A percentile compares a stretch with the other conserved stretches of the same genome.
Conservation (phyloP, 2,888 invertebrate genomes). For the Lasiommata megera region DNA sequence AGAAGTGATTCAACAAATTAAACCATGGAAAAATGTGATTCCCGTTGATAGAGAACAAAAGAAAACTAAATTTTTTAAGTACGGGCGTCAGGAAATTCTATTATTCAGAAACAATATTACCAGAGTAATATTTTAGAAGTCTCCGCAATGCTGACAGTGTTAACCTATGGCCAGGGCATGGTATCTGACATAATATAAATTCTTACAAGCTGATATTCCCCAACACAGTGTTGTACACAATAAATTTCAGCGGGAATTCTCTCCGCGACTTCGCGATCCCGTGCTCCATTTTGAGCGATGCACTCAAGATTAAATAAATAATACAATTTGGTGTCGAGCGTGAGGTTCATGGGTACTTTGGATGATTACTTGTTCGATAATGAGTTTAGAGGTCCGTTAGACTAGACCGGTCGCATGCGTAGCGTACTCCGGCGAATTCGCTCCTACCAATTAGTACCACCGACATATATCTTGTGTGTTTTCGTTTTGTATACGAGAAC, state of each 20-base stretch:
- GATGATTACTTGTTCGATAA: conserved; percentile 64
- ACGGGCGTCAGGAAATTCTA: no score
- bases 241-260: conserved; percentile 7
- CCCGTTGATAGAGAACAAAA: neutral
- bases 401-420: conserved; percentile 53
- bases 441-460: conserved; percentile 65
- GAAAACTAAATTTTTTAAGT: no score
- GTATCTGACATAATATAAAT: conserved; percentile 1
- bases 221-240: neutral
- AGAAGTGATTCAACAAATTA: conserved; percentile 2
- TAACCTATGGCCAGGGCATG: neutral
- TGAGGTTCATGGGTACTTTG: conserved; percentile 44
- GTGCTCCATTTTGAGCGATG: conserved; percentile 32
- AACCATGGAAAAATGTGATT: neutral
- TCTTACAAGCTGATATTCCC: neutral
- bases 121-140: no score
- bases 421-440: conserved; percentile 46
- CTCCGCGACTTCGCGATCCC: neutral
- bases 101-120: no score
- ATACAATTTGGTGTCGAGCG: conserved; percentile 38
- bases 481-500: conserved; percentile 45
- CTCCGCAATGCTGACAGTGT: no score
- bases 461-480: conserved; percentile 59
- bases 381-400: conserved; percentile 66
- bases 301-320: conserved; percentile 44